phyloP scores from a whole-genome alignment of 2,888 invertebrate genomes.

The Morinoia aosen region DNA sequence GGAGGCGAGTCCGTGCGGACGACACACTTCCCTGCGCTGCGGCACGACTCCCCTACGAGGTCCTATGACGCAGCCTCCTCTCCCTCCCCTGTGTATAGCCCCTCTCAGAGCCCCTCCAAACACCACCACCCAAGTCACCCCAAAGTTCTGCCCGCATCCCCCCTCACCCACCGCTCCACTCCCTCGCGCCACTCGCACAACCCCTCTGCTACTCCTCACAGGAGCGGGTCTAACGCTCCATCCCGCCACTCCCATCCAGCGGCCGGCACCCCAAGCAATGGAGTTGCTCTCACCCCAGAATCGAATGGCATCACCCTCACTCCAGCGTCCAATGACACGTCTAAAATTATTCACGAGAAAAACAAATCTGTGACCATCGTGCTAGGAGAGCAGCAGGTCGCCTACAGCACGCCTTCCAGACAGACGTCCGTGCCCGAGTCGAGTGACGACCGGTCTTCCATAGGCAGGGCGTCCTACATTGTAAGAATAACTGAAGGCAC shows the following conservation, averaged over 20 bases:
- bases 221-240: not conserved
- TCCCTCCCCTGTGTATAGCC: not conserved
- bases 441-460: not conserved
- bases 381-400: slow-evolving; percentile 63
- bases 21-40: slow-evolving; percentile 41
- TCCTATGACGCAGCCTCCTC: slow-evolving; percentile 7
- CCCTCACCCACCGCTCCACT: not conserved
- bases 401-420: slow-evolving; percentile 27
- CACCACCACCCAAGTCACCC: not conserved
- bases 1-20: slow-evolving; percentile 7
- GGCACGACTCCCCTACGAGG: slow-evolving; percentile 17
- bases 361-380: slow-evolving; percentile 65
- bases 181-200: slow-evolving; percentile 14
- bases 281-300: not conserved
- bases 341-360: slow-evolving; percentile 58
- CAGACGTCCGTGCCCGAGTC: not conserved
- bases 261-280: not conserved
- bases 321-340: slow-evolving; percentile 4
- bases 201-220: not conserved
- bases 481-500: slow-evolving; percentile 14
- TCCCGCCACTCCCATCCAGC: slow-evolving; percentile 21
- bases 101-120: slow-evolving; percentile 24
- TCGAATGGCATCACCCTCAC: slow-evolving; percentile 16
- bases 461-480: slow-evolving; percentile 30
- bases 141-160: slow-evolving; percentile 19